Evolutionary conservation across 2,888 invertebrate genomes (phyloP).

Genomic region (Gibbula magus): DNA sequence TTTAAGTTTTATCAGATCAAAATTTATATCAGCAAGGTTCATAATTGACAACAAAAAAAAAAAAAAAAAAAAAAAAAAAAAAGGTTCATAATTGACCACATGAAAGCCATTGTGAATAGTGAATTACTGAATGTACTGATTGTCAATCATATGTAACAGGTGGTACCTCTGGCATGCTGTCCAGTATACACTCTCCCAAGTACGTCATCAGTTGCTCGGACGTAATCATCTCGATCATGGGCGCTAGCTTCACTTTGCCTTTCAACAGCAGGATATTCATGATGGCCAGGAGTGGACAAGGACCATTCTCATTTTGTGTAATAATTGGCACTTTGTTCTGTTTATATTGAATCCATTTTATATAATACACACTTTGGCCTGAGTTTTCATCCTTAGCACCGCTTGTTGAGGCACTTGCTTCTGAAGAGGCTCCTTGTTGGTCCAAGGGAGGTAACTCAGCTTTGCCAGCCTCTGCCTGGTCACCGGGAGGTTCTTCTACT

Average conservation of each 20-base stretch:
- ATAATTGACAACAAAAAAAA: no score
- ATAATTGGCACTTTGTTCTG: slow-evolving; percentile 76
- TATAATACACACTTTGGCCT: slow-evolving; percentile 74
- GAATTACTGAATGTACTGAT: no score
- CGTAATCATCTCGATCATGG: slow-evolving; percentile 76
- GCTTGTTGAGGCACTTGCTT: neutral
- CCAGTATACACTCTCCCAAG: slow-evolving; percentile 77
- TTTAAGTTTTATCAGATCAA: no score
- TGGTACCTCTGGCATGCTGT: slow-evolving; percentile 74
- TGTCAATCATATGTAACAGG: no score
- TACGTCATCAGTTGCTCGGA: slow-evolving; percentile 77
- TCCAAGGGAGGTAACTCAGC: neutral
- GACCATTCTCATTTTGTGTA: slow-evolving; percentile 80
- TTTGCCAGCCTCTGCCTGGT: neutral
- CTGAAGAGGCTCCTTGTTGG: neutral
- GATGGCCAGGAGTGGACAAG: slow-evolving; percentile 79
- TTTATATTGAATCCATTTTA: slow-evolving; percentile 77
- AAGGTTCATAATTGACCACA: no score
- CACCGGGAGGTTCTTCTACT: neutral
- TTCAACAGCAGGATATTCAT: slow-evolving; percentile 78
- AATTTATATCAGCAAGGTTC: no score
- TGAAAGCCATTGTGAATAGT: no score
- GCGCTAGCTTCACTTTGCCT: slow-evolving; percentile 74
- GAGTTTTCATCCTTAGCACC: slow-evolving; percentile 16
- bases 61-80: no score